phyloP scores from a whole-genome alignment of 2,888 invertebrate species.

The Leptopterna dolabrata region DNA sequence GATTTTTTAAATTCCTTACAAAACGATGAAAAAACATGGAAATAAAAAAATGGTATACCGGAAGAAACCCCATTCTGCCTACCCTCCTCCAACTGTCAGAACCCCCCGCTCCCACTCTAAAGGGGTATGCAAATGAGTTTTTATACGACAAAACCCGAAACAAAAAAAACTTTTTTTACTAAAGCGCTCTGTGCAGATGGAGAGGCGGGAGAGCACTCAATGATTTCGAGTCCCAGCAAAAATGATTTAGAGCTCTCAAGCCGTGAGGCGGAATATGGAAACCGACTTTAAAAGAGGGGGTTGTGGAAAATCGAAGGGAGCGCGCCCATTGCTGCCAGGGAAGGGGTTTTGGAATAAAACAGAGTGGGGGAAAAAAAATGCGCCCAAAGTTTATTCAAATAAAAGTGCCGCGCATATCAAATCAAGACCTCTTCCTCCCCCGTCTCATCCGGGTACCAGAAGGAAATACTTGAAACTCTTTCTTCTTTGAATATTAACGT shows the following conservation, averaged over 20 bases:
- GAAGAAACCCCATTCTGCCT: too few relatives aligned
- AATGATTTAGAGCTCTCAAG: constrained; percentile 45
- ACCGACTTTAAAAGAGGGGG: constrained; percentile 30
- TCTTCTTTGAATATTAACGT: background rate
- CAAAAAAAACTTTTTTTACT: constrained; percentile 4
- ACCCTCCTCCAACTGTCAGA: too few relatives aligned
- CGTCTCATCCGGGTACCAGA: background rate
- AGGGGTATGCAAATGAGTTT: constrained; percentile 37
- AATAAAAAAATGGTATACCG: background rate
- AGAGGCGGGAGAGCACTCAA: constrained; percentile 9
- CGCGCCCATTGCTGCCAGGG: background rate
- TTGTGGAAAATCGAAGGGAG: background rate
- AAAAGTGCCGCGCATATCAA: constrained; percentile 39
- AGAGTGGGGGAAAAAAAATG: constrained; percentile 29
- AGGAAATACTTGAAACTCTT: background rate
- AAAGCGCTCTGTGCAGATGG: background rate
- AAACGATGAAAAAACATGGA: background rate
- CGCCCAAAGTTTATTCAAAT: constrained; percentile 44
- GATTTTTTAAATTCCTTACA: background rate
- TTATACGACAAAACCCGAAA: background rate
- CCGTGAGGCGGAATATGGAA: constrained; percentile 50
- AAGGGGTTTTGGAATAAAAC: background rate
- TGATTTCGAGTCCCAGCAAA: constrained; percentile 34
- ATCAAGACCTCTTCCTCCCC: background rate
- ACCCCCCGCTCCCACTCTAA: background rate